These are phyloP conservation scores for Listrodromus nycthemerus DNA, from an alignment of 2,888 invertebrate species.

Conservation along the genomic window DNA sequence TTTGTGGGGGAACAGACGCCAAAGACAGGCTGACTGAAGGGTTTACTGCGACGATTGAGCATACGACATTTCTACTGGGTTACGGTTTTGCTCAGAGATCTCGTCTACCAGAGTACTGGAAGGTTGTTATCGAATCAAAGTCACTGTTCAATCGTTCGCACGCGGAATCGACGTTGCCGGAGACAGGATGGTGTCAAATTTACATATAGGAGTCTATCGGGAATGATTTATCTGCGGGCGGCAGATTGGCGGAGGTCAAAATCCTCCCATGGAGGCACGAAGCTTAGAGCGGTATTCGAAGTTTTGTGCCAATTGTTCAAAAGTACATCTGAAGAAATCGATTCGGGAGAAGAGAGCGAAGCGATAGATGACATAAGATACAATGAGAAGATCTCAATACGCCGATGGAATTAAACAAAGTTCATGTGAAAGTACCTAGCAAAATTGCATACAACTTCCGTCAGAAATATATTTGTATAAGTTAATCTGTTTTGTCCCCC, in stretches of 20 bases:
- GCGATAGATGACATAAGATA: neutral
- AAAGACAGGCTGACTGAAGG: constrained; percentile 22
- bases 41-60: constrained; percentile 15
- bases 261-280: neutral
- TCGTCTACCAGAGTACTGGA: constrained; percentile 33
- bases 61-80: constrained; percentile 1
- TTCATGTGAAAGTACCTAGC: neutral
- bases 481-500: too few species aligned
- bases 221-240: constrained; percentile 15
- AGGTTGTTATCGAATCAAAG: constrained; percentile 69
- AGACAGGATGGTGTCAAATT: constrained; percentile 47
- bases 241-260: neutral
- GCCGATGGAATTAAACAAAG: neutral
- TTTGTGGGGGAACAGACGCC: neutral
- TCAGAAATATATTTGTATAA: neutral
- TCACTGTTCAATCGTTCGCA: constrained; percentile 60
- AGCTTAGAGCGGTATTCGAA: neutral
- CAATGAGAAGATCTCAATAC: neutral
- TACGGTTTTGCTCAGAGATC: constrained; percentile 17
- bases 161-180: constrained; percentile 4
- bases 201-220: constrained; percentile 50
- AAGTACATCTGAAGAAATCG: neutral
- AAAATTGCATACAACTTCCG: neutral
- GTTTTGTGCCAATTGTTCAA: constrained; percentile 20
- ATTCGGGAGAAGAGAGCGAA: neutral